Evolutionary conservation across 2,113 vertebrate genomes (phyloP).

Genomic region (Apteryx owenii): DNA sequence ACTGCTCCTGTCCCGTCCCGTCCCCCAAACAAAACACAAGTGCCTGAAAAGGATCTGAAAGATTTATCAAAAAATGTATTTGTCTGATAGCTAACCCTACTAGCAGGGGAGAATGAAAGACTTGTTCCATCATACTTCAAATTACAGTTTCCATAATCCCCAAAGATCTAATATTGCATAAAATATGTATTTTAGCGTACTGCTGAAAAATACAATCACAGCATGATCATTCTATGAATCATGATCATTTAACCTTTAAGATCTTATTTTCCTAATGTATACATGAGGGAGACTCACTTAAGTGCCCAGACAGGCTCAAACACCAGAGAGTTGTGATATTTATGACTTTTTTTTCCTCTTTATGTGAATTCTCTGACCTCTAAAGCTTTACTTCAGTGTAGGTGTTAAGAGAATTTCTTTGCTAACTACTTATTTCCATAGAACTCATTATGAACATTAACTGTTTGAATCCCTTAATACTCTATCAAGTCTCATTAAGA

Average conservation of each 20-base stretch:
- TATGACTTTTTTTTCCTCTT: background rate
- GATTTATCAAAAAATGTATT: background rate
- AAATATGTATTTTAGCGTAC: background rate
- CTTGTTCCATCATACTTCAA: background rate
- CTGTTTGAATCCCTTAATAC: background rate
- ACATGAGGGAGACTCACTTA: background rate
- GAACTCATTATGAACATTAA: background rate
- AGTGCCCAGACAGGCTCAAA: background rate
- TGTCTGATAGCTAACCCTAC: background rate
- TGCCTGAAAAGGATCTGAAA: background rate
- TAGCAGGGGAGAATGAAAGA: background rate
- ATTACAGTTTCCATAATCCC: background rate
- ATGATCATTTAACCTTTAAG: background rate
- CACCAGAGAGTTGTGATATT: background rate
- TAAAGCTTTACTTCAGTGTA: background rate
- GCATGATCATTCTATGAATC: background rate
- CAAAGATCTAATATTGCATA: background rate
- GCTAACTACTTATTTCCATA: background rate
- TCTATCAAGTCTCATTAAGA: background rate
- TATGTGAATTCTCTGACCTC: background rate
- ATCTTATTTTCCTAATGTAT: background rate
- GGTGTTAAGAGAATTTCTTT: background rate
- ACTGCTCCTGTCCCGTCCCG: too few relatives aligned
- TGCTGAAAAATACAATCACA: background rate
- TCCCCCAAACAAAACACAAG: background rate